Evolutionary conservation across 2,113 vertebrate species (phyloP).

Genomic region (Eleginops maclovinus): DNA sequence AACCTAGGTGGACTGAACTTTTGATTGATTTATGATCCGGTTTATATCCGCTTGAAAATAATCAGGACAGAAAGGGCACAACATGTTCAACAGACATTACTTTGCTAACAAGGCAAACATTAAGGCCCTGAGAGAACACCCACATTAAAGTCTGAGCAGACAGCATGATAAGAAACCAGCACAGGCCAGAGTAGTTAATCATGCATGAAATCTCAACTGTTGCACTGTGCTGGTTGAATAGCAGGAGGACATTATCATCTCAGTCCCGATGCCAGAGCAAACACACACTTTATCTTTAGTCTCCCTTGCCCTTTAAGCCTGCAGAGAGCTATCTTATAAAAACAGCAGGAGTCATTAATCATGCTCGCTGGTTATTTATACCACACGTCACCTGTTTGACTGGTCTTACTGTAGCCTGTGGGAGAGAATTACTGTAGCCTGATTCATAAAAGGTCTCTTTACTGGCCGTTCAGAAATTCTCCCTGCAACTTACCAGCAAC

Average conservation of each 20-base stretch:
- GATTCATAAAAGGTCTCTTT: constrained; percentile 29
- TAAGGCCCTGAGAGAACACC: constrained; percentile 1
- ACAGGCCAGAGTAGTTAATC: not conserved
- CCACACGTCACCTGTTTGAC: constrained; percentile 19
- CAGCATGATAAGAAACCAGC: constrained; percentile 12
- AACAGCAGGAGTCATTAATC: constrained; percentile 4
- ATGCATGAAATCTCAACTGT: constrained; percentile 3
- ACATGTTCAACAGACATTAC: too few species aligned
- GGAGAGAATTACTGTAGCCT: constrained; percentile 33
- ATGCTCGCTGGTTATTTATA: constrained; percentile 25
- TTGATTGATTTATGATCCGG: too few species aligned
- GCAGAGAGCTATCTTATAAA: not conserved
- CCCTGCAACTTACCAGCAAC: not conserved
- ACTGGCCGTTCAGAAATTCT: constrained; percentile 19
- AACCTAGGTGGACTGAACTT: not conserved
- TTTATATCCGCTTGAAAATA: too few species aligned
- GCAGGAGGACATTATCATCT: not conserved
- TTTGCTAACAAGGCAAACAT: constrained; percentile 21
- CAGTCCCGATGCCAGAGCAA: not conserved
- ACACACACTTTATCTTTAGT: constrained; percentile 12
- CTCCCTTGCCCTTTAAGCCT: constrained; percentile 1
- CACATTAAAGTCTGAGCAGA: constrained; percentile 9
- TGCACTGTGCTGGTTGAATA: not conserved
- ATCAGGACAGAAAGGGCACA: too few species aligned
- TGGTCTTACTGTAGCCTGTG: constrained; percentile 3